phyloP scores from a whole-genome alignment of 1,140 invertebrate species.

The Melipona quadrifasciata region DNA sequence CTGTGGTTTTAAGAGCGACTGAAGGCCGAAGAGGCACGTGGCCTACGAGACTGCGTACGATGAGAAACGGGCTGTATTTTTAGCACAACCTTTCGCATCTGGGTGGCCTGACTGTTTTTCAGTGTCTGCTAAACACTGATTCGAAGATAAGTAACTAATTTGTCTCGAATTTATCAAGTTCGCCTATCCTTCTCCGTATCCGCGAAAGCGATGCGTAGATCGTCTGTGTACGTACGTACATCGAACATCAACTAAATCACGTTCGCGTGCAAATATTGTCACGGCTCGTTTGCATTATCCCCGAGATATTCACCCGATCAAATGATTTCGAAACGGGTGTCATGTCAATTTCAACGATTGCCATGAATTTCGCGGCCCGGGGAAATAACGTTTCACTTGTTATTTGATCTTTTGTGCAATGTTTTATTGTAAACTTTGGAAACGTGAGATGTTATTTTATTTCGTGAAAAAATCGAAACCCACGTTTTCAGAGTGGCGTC shows the following conservation, averaged over 20 bases:
- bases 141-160: constrained; percentile 71
- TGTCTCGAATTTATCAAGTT: constrained; percentile 67
- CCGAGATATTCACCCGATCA: background rate
- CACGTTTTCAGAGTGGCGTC: background rate
- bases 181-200: constrained; percentile 19
- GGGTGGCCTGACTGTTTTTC: constrained; percentile 63
- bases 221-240: constrained; percentile 22
- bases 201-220: constrained; percentile 59
- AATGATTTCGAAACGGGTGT: background rate
- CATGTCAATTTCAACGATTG: background rate
- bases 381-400: background rate
- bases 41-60: constrained; percentile 39
- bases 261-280: constrained; percentile 16
- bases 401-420: background rate
- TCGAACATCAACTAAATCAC: constrained; percentile 35
- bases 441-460: background rate
- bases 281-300: background rate
- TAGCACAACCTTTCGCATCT: constrained; percentile 58
- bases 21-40: background rate
- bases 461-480: background rate
- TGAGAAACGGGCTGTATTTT: constrained; percentile 66
- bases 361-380: background rate
- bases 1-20: background rate
- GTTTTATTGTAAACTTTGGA: background rate
- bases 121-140: constrained; percentile 59